Evolutionary conservation across 2,888 invertebrate species (phyloP).

Genomic region (Diarsia mendica): DNA sequence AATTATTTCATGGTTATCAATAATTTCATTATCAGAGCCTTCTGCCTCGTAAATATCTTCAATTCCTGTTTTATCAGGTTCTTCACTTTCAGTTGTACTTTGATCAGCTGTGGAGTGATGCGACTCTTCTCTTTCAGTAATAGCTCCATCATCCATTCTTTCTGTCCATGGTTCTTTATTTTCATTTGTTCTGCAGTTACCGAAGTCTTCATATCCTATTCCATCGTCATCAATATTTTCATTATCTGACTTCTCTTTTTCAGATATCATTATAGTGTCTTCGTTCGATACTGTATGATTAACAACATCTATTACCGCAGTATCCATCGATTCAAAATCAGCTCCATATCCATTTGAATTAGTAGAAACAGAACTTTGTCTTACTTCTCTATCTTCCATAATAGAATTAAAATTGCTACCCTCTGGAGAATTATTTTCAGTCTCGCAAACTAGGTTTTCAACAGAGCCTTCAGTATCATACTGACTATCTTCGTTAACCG

Average conservation of each 20-base stretch:
- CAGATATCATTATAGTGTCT: neutral
- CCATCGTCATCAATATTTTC: neutral
- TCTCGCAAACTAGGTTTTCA: neutral
- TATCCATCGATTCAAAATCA: conserved; percentile 41
- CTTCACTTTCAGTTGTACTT: neutral
- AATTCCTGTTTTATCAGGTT: too few species aligned
- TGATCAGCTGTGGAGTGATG: neutral
- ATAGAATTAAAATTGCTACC: neutral
- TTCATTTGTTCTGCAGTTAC: neutral
- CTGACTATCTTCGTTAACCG: neutral
- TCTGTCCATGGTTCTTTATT: neutral
- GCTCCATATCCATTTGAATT: conserved; percentile 46
- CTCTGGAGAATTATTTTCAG: neutral
- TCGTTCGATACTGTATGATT: conserved; percentile 20
- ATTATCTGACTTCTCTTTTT: neutral
- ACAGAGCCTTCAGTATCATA: neutral
- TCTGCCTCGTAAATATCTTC: neutral
- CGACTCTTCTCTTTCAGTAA: neutral
- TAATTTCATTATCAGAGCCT: neutral
- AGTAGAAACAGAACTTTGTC: neutral
- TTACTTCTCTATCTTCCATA: neutral
- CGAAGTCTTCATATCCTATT: neutral
- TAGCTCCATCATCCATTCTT: neutral
- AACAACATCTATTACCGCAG: conserved; percentile 21
- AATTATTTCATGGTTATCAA: neutral